Evolutionary conservation across 1,140 invertebrate species (phyloP).

Genomic region (Anoplophora glabripennis): DNA sequence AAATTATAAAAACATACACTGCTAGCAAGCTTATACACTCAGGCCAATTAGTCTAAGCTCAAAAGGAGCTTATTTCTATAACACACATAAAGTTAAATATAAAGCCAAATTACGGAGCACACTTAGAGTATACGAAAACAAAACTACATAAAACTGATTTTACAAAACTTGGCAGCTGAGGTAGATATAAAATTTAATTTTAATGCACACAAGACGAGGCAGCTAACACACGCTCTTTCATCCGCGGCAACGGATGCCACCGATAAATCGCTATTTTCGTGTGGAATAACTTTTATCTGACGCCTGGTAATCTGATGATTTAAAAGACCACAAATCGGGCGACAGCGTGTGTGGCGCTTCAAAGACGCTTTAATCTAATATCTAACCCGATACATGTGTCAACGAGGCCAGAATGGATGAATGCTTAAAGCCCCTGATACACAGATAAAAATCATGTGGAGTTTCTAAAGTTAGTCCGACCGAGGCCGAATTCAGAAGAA

Average conservation of each 20-base stretch:
- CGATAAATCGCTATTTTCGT: conserved; percentile 5
- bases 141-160: too few relatives aligned
- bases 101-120: too few relatives aligned
- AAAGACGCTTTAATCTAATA: conserved; percentile 8
- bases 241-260: not conserved
- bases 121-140: too few relatives aligned
- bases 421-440: not conserved
- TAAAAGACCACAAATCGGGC: conserved; percentile 8
- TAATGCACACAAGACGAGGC: not conserved
- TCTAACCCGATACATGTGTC: conserved; percentile 3
- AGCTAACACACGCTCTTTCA: not conserved
- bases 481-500: too few relatives aligned
- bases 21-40: too few relatives aligned
- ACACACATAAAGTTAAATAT: too few relatives aligned
- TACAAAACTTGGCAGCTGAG: too few relatives aligned
- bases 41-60: too few relatives aligned
- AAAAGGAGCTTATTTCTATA: too few relatives aligned
- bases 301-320: conserved; percentile 8
- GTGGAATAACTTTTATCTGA: conserved; percentile 5
- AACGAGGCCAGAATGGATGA: conserved; percentile 5
- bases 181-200: too few relatives aligned
- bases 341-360: conserved; percentile 1
- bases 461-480: not conserved
- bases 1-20: too few relatives aligned
- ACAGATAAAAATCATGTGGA: not conserved